Conservation (phyloP, 2,888 invertebrate species). For the Tortrix viridana region DNA sequence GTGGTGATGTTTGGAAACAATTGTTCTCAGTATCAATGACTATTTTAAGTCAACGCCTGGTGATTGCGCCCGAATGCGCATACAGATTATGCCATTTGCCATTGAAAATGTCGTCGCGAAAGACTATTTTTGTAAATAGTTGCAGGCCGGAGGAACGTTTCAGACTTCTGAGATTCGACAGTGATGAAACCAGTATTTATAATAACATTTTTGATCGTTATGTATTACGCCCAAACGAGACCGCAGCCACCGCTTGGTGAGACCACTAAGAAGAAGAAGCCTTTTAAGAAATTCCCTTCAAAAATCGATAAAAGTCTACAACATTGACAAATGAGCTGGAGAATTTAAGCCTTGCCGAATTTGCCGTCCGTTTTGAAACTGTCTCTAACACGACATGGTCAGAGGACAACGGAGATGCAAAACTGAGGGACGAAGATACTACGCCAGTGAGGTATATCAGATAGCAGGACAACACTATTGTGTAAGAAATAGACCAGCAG, state of each 20-base stretch:
- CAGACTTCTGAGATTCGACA: conserved; percentile 47
- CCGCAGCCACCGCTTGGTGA: too few relatives aligned
- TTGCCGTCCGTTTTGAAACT: conserved; percentile 47
- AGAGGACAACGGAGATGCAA: conserved; percentile 44
- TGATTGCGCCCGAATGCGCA: conserved; percentile 50
- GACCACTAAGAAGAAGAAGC: too few relatives aligned
- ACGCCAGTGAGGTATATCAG: conserved; percentile 39
- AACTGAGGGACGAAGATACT: conserved; percentile 42
- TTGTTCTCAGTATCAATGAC: conserved; percentile 47
- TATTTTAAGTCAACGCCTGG: conserved; percentile 45
- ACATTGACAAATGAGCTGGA: too few relatives aligned
- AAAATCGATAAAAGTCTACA: too few relatives aligned
- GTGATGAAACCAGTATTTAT: conserved; percentile 43
- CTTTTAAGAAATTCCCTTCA: too few relatives aligned
- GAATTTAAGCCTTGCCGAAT: conserved; percentile 47
- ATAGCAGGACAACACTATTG: conserved; percentile 47
- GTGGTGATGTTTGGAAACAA: conserved; percentile 43
- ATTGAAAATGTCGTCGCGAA: conserved; percentile 44
- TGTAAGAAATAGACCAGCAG: conserved; percentile 48
- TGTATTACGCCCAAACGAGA: conserved; percentile 38
- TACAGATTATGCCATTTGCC: conserved; percentile 50
- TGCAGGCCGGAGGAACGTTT: conserved; percentile 48
- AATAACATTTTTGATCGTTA: conserved; percentile 49
- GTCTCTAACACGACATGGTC: conserved; percentile 40
- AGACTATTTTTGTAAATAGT: conserved; percentile 49